Conservation (phyloP, 2,113 vertebrate genomes). For the Patagioenas fasciata region DNA sequence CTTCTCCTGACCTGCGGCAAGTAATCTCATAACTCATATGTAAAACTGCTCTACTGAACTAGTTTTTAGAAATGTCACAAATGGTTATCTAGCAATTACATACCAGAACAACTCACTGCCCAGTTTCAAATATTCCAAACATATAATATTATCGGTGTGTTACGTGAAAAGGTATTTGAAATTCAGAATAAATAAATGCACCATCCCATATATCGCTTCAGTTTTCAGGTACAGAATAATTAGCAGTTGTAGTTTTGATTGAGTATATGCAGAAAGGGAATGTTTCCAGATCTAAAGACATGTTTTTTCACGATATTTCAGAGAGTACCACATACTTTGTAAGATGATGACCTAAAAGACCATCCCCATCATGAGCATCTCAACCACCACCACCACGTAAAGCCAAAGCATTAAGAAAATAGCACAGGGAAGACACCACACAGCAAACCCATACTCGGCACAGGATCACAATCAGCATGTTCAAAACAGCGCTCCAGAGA, state of each 20-base stretch:
- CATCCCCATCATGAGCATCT: background rate
- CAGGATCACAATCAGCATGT: accelerated
- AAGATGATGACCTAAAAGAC: background rate
- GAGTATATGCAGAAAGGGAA: background rate
- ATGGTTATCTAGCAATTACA: background rate
- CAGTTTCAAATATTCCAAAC: background rate
- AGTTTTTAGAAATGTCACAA: background rate
- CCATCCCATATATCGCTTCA: background rate
- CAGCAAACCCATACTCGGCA: background rate
- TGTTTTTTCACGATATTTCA: background rate
- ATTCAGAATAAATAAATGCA: background rate
- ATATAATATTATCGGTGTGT: background rate
- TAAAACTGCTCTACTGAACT: background rate
- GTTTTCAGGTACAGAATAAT: background rate
- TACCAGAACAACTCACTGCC: background rate
- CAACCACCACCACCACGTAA: background rate
- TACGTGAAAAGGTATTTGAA: background rate
- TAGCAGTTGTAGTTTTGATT: background rate
- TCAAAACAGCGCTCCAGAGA: background rate
- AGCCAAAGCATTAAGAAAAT: background rate
- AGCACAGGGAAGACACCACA: background rate
- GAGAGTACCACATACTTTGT: background rate
- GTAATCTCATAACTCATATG: background rate
- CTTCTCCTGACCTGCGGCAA: background rate
- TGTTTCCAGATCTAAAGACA: background rate